Percentiles rank a stretch among this genome's conserved stretches.
Conservation (phyloP, 2,113 vertebrate species). For the Stercorarius parasiticus region DNA sequence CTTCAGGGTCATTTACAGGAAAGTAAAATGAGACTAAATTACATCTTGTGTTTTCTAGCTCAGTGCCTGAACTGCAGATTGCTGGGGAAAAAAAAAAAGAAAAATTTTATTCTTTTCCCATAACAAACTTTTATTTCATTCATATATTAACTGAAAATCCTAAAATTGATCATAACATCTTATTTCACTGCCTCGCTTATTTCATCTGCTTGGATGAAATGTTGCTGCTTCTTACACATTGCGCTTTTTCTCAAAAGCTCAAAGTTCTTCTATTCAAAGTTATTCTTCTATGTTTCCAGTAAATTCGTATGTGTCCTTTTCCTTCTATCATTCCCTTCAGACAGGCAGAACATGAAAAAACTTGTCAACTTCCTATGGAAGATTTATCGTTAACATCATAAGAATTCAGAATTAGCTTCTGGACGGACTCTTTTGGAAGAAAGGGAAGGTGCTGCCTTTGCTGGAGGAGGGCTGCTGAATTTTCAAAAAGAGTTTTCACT, state of each 20-base stretch:
- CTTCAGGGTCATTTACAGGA: neutral
- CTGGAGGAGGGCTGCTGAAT: neutral
- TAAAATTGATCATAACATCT: neutral
- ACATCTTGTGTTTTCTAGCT: neutral
- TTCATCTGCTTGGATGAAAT: neutral
- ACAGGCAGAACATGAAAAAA: neutral
- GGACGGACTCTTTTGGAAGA: neutral
- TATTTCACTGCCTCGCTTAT: neutral
- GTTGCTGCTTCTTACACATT: neutral
- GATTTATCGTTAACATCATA: neutral
- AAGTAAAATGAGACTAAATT: neutral
- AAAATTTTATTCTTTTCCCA: neutral
- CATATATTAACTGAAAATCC: neutral
- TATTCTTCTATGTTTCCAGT: neutral
- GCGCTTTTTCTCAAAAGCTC: neutral
- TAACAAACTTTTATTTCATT: neutral
- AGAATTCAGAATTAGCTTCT: neutral
- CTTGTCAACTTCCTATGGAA: neutral
- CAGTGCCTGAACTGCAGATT: neutral
- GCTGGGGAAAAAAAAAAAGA: no score
- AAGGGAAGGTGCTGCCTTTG: neutral
- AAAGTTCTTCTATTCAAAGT: neutral
- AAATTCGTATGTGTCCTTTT: neutral
- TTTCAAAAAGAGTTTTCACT: neutral
- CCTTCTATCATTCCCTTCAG: neutral